Conservation (phyloP, 1,140 invertebrate genomes). For the Drosophila melanogaster region Release_6_plus_ISO1_MT NT_033777.3:23821001-23821500, state of each 20-base stretch:
- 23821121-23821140: constrained; percentile 1
- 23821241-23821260: constrained; percentile 17
- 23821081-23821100: constrained; percentile 36
- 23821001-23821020: constrained; percentile 78
- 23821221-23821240: constrained; percentile 22
- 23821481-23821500: constrained; percentile 36
- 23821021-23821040: constrained; percentile 30
- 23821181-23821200: constrained; percentile 27
- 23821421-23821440: constrained; percentile 8
- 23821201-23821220: constrained; percentile 15
- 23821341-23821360: constrained; percentile 12
- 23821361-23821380: constrained; percentile 12
- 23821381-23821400: constrained; percentile 15
- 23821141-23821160: constrained; percentile 9
- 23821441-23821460: constrained; percentile 1
- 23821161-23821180: constrained; percentile 29
- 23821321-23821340: constrained; percentile 25
- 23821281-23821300: constrained; percentile 21
- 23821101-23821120: constrained; percentile 16
- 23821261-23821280: constrained; percentile 41
- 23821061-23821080: constrained; percentile 42
- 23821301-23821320: constrained; percentile 6
- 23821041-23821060: constrained; percentile 24
- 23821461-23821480: constrained; percentile 10
- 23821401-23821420: constrained; percentile 57